Percentiles rank a stretch among this genome's conserved stretches.
These are phyloP conservation scores for Napeogenes sylphis DNA, from an alignment of 2,888 invertebrate genomes.

Conservation along the genomic window DNA sequence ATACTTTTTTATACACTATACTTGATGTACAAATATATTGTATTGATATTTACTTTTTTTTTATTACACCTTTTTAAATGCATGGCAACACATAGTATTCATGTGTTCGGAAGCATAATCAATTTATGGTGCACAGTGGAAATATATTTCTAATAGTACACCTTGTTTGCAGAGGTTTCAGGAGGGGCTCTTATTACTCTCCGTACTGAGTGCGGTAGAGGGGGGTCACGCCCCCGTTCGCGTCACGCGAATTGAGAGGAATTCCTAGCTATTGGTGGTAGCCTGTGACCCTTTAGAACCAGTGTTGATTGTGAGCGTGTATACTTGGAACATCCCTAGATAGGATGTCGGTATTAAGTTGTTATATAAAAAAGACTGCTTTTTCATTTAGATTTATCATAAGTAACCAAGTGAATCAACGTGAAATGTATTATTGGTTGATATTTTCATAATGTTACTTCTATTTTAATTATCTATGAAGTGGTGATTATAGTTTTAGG, in stretches of 20 bases:
- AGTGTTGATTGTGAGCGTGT: slow-evolving; percentile 2
- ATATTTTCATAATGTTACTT: too few species aligned
- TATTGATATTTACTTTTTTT: too few species aligned
- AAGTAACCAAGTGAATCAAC: too few species aligned
- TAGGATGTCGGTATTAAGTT: background rate
- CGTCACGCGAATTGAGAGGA: slow-evolving; percentile 37
- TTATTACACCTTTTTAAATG: background rate
- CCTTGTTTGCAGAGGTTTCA: slow-evolving; percentile 81
- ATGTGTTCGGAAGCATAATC: slow-evolving; percentile 9
- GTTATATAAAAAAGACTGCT: background rate
- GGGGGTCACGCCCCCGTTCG: slow-evolving; percentile 40
- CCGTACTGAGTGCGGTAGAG: slow-evolving; percentile 80
- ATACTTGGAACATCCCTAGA: background rate
- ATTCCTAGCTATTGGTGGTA: slow-evolving; percentile 7
- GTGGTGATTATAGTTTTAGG: background rate
- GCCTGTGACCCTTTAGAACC: slow-evolving; percentile 3
- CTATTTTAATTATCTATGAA: too few species aligned
- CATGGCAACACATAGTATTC: slow-evolving; percentile 26
- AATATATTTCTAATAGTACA: slow-evolving; percentile 43
- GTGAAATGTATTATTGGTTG: too few species aligned
- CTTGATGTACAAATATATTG: too few species aligned
- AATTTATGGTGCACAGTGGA: background rate
- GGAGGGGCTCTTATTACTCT: slow-evolving; percentile 82
- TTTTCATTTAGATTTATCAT: background rate
- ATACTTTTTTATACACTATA: background rate